Percentiles rank a stretch among this genome's conserved stretches.
Evolutionary conservation across 1,140 invertebrate genomes (phyloP).

Genomic region (Vanessa tameamea): DNA sequence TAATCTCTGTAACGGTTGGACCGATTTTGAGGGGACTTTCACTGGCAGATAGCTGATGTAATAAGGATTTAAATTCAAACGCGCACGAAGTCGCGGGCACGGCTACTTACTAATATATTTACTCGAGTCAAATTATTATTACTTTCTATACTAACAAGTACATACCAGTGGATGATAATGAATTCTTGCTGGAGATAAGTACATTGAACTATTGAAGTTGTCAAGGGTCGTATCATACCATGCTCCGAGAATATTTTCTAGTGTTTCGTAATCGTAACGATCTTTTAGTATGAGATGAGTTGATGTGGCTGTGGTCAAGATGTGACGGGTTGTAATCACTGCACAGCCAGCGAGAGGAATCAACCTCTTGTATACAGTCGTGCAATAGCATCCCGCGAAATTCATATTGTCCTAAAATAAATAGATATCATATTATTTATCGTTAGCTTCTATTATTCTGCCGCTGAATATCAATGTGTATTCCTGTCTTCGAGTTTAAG

Average conservation of each 20-base stretch:
- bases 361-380: constrained; percentile 47
- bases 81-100: too few relatives aligned
- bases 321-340: constrained; percentile 50
- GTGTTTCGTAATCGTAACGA: constrained; percentile 16
- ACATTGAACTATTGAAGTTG: constrained; percentile 47
- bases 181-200: constrained; percentile 46
- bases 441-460: too few relatives aligned
- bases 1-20: too few relatives aligned
- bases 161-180: constrained; percentile 59
- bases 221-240: constrained; percentile 50
- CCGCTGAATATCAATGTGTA: background rate
- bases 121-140: too few relatives aligned
- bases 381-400: constrained; percentile 47
- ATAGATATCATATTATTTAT: too few relatives aligned
- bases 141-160: background rate
- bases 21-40: too few relatives aligned
- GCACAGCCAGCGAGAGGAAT: constrained; percentile 45
- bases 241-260: constrained; percentile 50
- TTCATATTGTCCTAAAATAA: constrained; percentile 39
- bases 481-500: too few relatives aligned
- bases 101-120: too few relatives aligned
- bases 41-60: too few relatives aligned
- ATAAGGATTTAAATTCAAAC: too few relatives aligned
- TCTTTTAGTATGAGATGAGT: constrained; percentile 48
- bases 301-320: constrained; percentile 55